Conservation (phyloP, 2,888 invertebrate species). For the Gymnosoma rotundatum region DNA sequence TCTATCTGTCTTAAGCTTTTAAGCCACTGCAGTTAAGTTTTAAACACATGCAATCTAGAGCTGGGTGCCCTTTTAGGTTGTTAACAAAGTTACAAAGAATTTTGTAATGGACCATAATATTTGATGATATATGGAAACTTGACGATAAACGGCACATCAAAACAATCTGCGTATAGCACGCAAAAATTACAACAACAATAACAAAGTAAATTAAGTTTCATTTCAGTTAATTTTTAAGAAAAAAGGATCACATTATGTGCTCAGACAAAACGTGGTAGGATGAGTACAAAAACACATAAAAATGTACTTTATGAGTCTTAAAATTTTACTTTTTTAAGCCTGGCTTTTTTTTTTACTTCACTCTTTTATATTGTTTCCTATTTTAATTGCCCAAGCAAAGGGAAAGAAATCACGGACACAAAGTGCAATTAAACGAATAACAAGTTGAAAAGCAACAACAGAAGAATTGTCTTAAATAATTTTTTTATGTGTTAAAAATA, state of each 20-base stretch:
- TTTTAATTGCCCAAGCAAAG: conserved; percentile 78
- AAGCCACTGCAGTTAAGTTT: conserved; percentile 35
- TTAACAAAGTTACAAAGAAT: conserved; percentile 67
- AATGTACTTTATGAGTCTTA: conserved; percentile 78
- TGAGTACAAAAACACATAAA: conserved; percentile 74
- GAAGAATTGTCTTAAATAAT: conserved; percentile 60
- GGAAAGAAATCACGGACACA: conserved; percentile 73
- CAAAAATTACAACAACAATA: conserved; percentile 23
- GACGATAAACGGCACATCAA: conserved; percentile 70
- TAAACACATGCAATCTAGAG: conserved; percentile 47
- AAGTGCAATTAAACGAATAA: conserved; percentile 72
- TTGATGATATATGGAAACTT: conserved; percentile 68
- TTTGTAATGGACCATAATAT: conserved; percentile 68
- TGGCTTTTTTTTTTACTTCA: conserved; percentile 1
- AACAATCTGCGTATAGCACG: conserved; percentile 59
- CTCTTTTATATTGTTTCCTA: conserved; percentile 64
- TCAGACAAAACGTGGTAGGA: conserved; percentile 53
- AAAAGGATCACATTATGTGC: conserved; percentile 62
- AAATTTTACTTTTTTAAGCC: conserved; percentile 69
- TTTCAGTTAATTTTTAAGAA: conserved; percentile 43
- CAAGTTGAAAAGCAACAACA: conserved; percentile 60
- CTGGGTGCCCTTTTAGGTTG: conserved; percentile 47
- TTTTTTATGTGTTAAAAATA: conserved; percentile 32
- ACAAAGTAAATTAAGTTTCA: conserved; percentile 23
- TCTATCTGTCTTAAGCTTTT: conserved; percentile 24